A percentile compares a stretch with the other conserved stretches of the same genome.
Evolutionary conservation across 2,888 invertebrate species (phyloP).

Genomic region (Nebria salina): DNA sequence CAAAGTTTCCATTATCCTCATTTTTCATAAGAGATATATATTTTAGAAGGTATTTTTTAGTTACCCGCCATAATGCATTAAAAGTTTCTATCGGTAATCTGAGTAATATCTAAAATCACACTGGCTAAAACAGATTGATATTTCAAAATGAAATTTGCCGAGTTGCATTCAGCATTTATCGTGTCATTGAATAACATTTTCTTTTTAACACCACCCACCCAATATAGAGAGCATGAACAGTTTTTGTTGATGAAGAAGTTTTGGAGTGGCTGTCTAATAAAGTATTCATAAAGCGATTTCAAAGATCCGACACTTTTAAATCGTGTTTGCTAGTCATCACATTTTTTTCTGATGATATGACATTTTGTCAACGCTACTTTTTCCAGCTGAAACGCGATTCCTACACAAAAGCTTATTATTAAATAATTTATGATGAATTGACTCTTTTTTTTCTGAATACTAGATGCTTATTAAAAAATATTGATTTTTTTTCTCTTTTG

Average conservation of each 20-base stretch:
- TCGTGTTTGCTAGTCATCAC: conserved; percentile 9
- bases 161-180: background rate
- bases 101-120: background rate
- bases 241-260: conserved; percentile 15
- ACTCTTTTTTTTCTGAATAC: too few species aligned
- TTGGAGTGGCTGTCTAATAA: conserved; percentile 8
- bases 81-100: background rate
- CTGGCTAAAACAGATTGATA: background rate
- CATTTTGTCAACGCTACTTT: conserved; percentile 6
- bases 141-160: background rate
- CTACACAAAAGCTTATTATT: background rate
- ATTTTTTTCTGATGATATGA: conserved; percentile 6
- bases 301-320: conserved; percentile 18
- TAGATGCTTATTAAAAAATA: too few species aligned
- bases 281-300: conserved; percentile 9
- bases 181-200: background rate
- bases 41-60: too few species aligned
- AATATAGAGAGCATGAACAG: background rate
- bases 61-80: background rate
- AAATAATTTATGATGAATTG: background rate
- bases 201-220: background rate
- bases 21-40: too few species aligned
- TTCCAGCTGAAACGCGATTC: background rate
- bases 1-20: too few species aligned
- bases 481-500: too few species aligned